Evolutionary conservation across 1,140 invertebrate genomes (phyloP), one percentile per base, ranked within the genome.

Genomic region (Pararge aegeria): DNA sequence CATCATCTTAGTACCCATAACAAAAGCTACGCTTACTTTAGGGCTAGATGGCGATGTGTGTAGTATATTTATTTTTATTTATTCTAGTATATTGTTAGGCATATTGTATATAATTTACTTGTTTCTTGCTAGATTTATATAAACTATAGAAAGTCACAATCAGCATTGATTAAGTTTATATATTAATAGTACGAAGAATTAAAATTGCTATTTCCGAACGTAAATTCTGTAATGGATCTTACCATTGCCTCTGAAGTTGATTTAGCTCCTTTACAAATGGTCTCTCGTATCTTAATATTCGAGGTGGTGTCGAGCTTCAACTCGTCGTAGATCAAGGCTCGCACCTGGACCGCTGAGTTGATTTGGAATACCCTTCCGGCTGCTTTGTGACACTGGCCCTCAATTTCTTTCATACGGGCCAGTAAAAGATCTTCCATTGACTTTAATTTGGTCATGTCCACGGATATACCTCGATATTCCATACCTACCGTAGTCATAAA

Each of bases 181-280:
- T n/a, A n/a, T n/a, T n/a, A n/a, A n/a, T n/a, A n/a, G n/a, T n/a
- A n/a, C n/a, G n/a, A n/a, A n/a, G n/a, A n/a, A n/a, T n/a, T n/a
- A n/a, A n/a, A n/a, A n/a, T n/a, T n/a, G n/a, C n/a, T n/a, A n/a
- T n/a, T n/a, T n/a, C n/a, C n/a, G n/a, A n/a, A n/a, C n/a, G n/a
- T n/a, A n/a, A n/a, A n/a, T n/a, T n/a, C n/a, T n/a, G n/a, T n/a
- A n/a, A n/a, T n/a, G n/a, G n/a, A n/a, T 24, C 58, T 71, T 53
- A 91, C 89, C 77, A 90, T 90, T 51, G 84, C 58, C 70, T 93
- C 92, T 1, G 91, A 91, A 18, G 93, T 93, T 20, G 92, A 93
- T 62, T 92, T 93, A 4, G 88, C 86, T 30, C 87, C 88, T 12
- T 78, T 75, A 19, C 51, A 68, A 29, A 76, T 61, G 6, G 92